phyloP scores from a whole-genome alignment of 2,888 invertebrate species.

The Drosophila seclusa region DNA sequence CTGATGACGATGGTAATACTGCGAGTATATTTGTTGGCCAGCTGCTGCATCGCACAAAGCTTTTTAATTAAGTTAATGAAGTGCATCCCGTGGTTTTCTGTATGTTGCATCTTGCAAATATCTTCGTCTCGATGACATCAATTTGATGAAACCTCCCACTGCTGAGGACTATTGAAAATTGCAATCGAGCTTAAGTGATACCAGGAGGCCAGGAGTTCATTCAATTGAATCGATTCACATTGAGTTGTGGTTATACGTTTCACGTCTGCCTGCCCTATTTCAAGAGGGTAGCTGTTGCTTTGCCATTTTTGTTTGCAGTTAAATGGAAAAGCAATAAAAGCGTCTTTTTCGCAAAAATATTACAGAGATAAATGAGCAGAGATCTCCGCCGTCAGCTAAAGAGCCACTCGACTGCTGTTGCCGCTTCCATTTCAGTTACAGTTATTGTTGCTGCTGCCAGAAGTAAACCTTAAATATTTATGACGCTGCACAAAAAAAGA shows the following conservation, averaged over 20 bases:
- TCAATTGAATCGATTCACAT: conserved; percentile 14
- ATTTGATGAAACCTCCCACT: conserved; percentile 21
- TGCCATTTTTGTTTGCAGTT: conserved; percentile 20
- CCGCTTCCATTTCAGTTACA: conserved; percentile 2
- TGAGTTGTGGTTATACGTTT: not conserved
- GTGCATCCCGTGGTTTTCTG: conserved; percentile 73
- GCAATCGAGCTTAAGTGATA: conserved; percentile 5
- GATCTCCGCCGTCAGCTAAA: conserved; percentile 8
- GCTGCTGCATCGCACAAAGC: conserved; percentile 40
- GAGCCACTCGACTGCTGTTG: conserved; percentile 19
- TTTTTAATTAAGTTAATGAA: conserved; percentile 79
- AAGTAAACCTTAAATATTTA: conserved; percentile 77
- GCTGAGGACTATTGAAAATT: conserved; percentile 26
- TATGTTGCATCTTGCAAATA: conserved; percentile 42
- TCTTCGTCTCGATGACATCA: conserved; percentile 26
- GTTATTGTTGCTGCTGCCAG: conserved; percentile 15
- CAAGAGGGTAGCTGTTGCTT: conserved; percentile 20
- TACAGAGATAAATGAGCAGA: conserved; percentile 39
- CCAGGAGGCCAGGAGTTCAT: conserved; percentile 4
- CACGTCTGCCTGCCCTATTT: not conserved
- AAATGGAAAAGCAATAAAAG: conserved; percentile 35
- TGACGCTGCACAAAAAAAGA: conserved; percentile 70
- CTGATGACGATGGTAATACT: not conserved
- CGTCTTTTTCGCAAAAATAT: conserved; percentile 15
- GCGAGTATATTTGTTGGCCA: conserved; percentile 15